Evolutionary conservation across 2,888 invertebrate genomes (phyloP).

Genomic region (Lysandra bellargus): DNA sequence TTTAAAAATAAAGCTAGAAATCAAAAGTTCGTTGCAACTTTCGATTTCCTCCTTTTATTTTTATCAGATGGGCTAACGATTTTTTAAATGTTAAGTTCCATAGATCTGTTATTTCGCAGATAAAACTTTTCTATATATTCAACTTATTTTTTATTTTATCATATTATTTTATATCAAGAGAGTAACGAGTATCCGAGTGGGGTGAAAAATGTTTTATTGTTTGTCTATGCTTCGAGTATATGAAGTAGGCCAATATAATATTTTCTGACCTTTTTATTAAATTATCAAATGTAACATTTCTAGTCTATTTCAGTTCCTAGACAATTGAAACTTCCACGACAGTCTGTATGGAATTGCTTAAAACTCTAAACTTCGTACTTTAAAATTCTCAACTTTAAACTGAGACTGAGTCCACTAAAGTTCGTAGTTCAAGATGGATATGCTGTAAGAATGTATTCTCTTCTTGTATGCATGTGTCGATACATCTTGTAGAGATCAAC

Average conservation of each 20-base stretch:
- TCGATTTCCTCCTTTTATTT: no score
- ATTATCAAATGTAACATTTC: background rate
- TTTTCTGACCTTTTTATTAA: background rate
- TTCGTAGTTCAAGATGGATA: constrained; percentile 6
- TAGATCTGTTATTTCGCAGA: no score
- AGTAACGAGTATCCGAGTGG: no score
- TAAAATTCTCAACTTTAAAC: background rate
- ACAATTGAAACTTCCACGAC: background rate
- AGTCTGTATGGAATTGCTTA: background rate
- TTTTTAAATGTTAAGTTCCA: no score
- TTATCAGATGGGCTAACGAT: no score
- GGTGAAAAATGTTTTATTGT: background rate
- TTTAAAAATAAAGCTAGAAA: no score
- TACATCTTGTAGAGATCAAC: background rate
- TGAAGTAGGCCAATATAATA: background rate
- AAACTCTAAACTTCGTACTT: constrained; percentile 1
- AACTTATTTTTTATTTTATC: no score
- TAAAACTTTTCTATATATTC: no score
- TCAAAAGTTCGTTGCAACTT: no score
- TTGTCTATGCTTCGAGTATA: background rate
- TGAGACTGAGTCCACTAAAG: background rate
- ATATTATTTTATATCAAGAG: no score
- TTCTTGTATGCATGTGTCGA: background rate
- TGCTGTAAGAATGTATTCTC: background rate
- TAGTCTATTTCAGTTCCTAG: background rate